Evolutionary conservation across 2,888 invertebrate genomes (phyloP), one percentile per base, ranked within the genome.

Genomic region (Tetranychus truncatus): DNA sequence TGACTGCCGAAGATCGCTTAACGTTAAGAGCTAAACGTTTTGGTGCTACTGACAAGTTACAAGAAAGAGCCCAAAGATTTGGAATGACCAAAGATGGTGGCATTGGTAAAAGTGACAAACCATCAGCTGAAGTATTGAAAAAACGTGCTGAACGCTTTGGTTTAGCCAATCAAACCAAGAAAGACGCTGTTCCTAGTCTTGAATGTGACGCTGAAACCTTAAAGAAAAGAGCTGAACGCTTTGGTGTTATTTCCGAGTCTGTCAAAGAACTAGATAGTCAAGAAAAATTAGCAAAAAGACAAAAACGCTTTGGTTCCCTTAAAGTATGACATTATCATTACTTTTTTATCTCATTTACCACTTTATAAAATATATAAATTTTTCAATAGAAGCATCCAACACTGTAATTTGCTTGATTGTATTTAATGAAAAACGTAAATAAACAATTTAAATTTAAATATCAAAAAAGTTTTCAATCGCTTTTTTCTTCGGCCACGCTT

Each of bases 171-270:
- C 34, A 34, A 34, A 34, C 34, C 7, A 55, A 55, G 15, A 55
- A 55, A 55, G 55, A 9, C n/a, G 69, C 6, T 21, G n/a, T 69
- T n/a, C 3, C 18, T 69, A 9, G 34, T 24, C 4, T 34, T 69
- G 69, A 34, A 15, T 69, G 21, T 69, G 21, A 69, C 11, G 69
- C 9, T 18, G 69, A 69, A 21, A 21, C 21, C 2, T 69, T 69
- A 34, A 69, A 69, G n/a, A 69, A 69, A 34, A 9, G 69, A 69
- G 69, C 21, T 34, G 69, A 69, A 69, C 69, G 69, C 9, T 69
- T 69, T 69, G 69, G 69, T 11, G 69, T 69, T 11, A 34, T 69
- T 11, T 24, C 21, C 8, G 69, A 69, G 1, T 69, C 69, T 9
- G 21, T 69, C 2, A 69, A 69, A 34, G 34, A 69, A 69, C 9